Evolutionary conservation across 2,113 vertebrate species (phyloP).

Genomic region (Oenanthe melanoleuca): DNA sequence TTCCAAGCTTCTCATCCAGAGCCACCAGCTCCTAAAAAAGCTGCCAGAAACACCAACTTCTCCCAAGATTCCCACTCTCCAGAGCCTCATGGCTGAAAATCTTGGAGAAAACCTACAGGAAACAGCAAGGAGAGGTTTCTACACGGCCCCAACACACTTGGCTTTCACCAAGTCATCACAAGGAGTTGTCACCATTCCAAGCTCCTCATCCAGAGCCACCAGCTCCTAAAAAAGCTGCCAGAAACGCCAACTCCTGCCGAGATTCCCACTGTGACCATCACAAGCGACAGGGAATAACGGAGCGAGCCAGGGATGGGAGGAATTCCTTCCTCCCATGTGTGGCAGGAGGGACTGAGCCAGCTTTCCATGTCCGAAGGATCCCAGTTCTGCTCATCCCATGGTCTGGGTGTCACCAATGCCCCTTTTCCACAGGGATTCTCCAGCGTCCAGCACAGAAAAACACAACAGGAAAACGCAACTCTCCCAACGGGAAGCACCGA

Average conservation of each 20-base stretch:
- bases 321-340: fast-evolving
- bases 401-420: background rate
- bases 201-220: background rate
- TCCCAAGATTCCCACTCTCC: too few species aligned
- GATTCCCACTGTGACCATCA: background rate
- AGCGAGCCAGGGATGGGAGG: fast-evolving
- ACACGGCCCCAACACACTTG: too few species aligned
- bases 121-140: too few species aligned
- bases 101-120: too few species aligned
- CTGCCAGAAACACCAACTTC: too few species aligned
- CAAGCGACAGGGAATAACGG: fast-evolving
- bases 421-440: background rate
- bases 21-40: too few species aligned
- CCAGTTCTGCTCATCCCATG: fast-evolving
- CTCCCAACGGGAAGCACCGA: fast-evolving
- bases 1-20: too few species aligned
- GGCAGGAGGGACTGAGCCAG: fast-evolving
- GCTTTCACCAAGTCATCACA: too few species aligned
- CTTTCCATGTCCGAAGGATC: fast-evolving
- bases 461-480: fast-evolving
- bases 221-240: background rate
- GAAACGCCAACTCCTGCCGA: fast-evolving
- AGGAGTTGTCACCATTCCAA: background rate
- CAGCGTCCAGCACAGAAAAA: fast-evolving
- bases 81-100: too few species aligned